Evolutionary conservation across 2,888 invertebrate genomes (phyloP), one percentile per base, ranked within the genome.

Genomic region (Melanotus villosus): DNA sequence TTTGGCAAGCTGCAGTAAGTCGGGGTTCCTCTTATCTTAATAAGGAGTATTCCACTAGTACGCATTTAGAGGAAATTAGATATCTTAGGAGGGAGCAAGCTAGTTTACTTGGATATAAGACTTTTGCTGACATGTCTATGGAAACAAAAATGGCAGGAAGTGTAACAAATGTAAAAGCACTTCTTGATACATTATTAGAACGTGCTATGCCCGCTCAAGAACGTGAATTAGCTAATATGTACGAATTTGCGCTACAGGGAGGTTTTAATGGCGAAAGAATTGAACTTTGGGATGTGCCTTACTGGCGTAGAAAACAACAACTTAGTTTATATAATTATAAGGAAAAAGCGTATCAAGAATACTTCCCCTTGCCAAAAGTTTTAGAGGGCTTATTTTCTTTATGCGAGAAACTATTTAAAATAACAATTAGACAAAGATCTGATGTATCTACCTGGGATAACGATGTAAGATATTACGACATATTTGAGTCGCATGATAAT

Each of bases 101-200:
- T 0, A 87, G 90, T 73, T 78, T 91, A 10, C 84, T 97, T 7
- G 97, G 97, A 0, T 98, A 90, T 82, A 88, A 92, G 71, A 90
- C 89, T 60, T 97, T 87, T 84, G 92, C 90, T 0, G 92, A 96
- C 36, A 91, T 97, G 92, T 95, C 94, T 34, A 95, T 98, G 95
- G 92, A 94, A 85, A 96, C 96, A 0, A 97, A 97, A 88, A 92
- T 98, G 96, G 95, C 96, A 5, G 93, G 92, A 6, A 91, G 87
- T 73, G 84, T 94, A 10, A 90, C 93, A 58, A 93, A 92, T 82
- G 91, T 97, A 0, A 87, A 91, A 73, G 87, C 89, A 68, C 88
- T 92, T 69, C 86, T 98, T 21, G 87, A 91, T 59, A 89, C 86
- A 72, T 86, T 95, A 32, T 82, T 91, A 0, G 88, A 90, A 75